A percentile compares a stretch with the other conserved stretches of the same genome.
phyloP scores from a whole-genome alignment of 2,888 invertebrate species.

The Gnatocerus cornutus region DNA sequence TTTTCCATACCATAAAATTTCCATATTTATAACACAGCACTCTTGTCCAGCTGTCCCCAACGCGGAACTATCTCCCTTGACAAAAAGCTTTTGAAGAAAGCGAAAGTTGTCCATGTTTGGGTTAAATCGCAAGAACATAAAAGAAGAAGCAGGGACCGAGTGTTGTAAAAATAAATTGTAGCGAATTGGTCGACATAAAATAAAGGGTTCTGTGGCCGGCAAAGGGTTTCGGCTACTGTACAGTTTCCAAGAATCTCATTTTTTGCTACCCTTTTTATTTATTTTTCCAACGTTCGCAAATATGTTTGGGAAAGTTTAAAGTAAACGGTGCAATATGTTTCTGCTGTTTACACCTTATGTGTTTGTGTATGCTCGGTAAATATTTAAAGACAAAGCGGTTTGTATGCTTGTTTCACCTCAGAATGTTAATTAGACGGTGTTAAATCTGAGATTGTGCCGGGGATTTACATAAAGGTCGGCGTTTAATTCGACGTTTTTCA shows the following conservation, averaged over 20 bases:
- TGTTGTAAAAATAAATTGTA: slow-evolving; percentile 60
- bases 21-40: slow-evolving; percentile 6
- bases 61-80: slow-evolving; percentile 7
- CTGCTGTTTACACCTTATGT: slow-evolving; percentile 45
- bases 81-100: slow-evolving; percentile 51
- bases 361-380: slow-evolving; percentile 40
- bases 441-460: not conserved
- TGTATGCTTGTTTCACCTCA: slow-evolving; percentile 20
- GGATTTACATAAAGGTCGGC: not conserved
- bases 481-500: slow-evolving; percentile 21
- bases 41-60: not conserved
- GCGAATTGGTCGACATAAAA: slow-evolving; percentile 55
- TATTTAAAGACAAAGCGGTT: slow-evolving; percentile 42
- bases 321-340: slow-evolving; percentile 38
- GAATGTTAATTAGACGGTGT: slow-evolving; percentile 18
- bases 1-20: slow-evolving; percentile 17
- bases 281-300: slow-evolving; percentile 45
- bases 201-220: slow-evolving; percentile 60
- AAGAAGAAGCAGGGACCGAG: slow-evolving; percentile 53
- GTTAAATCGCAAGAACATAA: slow-evolving; percentile 55
- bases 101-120: slow-evolving; percentile 59
- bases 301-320: slow-evolving; percentile 44
- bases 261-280: slow-evolving; percentile 47
- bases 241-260: slow-evolving; percentile 53
- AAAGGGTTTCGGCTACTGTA: slow-evolving; percentile 62